Percentiles rank a stretch among this genome's conserved stretches.
Evolutionary conservation across 2,888 invertebrate genomes (phyloP).

Genomic region (Stenurella melanura): DNA sequence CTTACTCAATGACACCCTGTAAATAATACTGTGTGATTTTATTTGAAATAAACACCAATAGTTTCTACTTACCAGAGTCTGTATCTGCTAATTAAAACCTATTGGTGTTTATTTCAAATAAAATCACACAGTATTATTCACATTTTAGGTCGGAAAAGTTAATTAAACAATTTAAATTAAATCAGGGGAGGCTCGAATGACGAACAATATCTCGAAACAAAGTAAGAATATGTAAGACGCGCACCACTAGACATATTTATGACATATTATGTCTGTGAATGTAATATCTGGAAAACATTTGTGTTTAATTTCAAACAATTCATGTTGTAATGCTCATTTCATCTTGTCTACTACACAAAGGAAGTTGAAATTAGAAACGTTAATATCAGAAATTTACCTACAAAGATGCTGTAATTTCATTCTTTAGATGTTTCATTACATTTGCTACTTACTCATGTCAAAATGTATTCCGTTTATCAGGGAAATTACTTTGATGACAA

Average conservation of each 20-base stretch:
- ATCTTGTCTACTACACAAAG: conserved; percentile 56
- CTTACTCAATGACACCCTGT: too few species aligned
- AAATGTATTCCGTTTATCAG: conserved; percentile 40
- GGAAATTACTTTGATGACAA: conserved; percentile 41
- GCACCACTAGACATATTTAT: conserved; percentile 35
- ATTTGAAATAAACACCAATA: too few species aligned
- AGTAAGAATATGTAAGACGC: conserved; percentile 32
- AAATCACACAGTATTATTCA: background rate
- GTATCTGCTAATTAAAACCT: too few species aligned
- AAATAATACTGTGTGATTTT: too few species aligned
- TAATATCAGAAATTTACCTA: conserved; percentile 56
- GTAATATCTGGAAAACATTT: conserved; percentile 53
- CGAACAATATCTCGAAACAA: conserved; percentile 9
- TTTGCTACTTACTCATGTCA: conserved; percentile 44
- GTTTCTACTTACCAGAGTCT: too few species aligned
- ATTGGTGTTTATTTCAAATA: too few species aligned
- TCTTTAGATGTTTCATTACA: conserved; percentile 56
- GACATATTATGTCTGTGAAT: conserved; percentile 38
- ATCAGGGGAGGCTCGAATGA: conserved; percentile 9
- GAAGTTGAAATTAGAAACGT: conserved; percentile 57
- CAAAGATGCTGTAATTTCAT: conserved; percentile 58
- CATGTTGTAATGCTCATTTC: conserved; percentile 54
- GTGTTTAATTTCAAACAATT: conserved; percentile 55
- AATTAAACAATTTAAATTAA: conserved; percentile 4
- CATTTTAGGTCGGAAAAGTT: background rate